Evolutionary conservation across 2,888 invertebrate species (phyloP).

Genomic region (Microdon myrmicae): DNA sequence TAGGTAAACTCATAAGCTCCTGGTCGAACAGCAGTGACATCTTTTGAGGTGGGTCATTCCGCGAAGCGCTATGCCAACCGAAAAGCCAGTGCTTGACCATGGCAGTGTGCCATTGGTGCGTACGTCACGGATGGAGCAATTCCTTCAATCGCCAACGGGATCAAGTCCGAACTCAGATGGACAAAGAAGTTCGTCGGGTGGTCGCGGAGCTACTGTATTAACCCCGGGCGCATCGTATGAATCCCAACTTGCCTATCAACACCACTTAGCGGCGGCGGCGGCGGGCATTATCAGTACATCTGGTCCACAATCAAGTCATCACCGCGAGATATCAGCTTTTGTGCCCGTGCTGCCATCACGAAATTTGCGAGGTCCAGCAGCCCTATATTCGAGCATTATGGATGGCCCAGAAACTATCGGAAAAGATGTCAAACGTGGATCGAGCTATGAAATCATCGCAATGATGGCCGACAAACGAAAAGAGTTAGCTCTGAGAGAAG

Average conservation of each 20-base stretch:
- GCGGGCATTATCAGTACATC: conserved; percentile 62
- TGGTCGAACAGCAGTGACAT: too few relatives aligned
- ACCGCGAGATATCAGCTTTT: conserved; percentile 85
- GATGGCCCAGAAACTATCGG: conserved; percentile 72
- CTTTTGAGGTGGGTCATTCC: conserved; percentile 4
- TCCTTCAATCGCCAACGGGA: conserved; percentile 70
- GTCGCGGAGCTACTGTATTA: conserved; percentile 61
- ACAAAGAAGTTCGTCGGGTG: conserved; percentile 67
- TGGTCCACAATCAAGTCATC: conserved; percentile 66
- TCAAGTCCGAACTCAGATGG: conserved; percentile 51
- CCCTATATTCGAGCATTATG: conserved; percentile 75
- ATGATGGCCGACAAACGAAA: conserved; percentile 92
- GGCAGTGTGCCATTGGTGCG: conserved; percentile 63
- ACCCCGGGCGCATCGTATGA: conserved; percentile 68
- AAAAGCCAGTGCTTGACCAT: conserved; percentile 59
- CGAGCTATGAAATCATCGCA: conserved; percentile 84
- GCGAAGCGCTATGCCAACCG: conserved; percentile 61
- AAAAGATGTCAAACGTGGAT: conserved; percentile 70
- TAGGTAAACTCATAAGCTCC: too few relatives aligned
- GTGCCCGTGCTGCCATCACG: conserved; percentile 87
- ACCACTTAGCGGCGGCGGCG: conserved; percentile 71
- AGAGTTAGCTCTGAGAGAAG: conserved; percentile 80
- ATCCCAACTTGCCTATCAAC: conserved; percentile 75
- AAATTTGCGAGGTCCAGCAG: conserved; percentile 74
- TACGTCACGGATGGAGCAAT: conserved; percentile 71